Evolutionary conservation across 1,140 invertebrate genomes (phyloP).

Genomic region (Saccostrea cuccullata): DNA sequence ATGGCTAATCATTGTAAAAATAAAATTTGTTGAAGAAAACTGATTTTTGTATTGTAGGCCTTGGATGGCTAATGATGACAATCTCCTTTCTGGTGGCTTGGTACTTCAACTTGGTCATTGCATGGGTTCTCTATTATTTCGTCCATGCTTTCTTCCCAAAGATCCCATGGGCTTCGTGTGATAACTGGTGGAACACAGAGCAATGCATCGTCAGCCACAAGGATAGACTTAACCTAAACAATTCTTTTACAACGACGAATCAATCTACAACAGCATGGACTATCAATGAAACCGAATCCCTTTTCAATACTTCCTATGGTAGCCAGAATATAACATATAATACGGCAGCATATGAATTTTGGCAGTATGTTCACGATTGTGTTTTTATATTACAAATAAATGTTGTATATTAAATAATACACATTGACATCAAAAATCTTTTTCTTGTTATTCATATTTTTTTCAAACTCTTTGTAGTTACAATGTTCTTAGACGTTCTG

Average conservation of each 20-base stretch:
- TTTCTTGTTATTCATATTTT: no score
- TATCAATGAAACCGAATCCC: neutral
- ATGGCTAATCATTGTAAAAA: neutral
- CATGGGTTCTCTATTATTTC: conserved; percentile 96
- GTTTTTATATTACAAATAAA: no score
- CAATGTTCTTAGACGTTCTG: conserved; percentile 65
- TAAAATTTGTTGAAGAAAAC: neutral
- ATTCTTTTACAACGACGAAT: neutral
- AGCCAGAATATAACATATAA: neutral
- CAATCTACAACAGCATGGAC: neutral
- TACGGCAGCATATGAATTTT: conserved; percentile 43
- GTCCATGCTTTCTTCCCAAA: conserved; percentile 77
- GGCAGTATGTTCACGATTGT: neutral
- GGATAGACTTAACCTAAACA: neutral
- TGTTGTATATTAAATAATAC: no score
- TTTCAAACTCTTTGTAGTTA: conserved; percentile 51
- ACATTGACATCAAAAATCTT: no score
- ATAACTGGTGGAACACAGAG: conserved; percentile 94
- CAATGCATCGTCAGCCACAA: conserved; percentile 87
- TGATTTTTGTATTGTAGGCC: conserved; percentile 49
- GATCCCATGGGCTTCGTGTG: conserved; percentile 95
- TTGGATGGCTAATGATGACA: conserved; percentile 71
- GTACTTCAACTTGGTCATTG: conserved; percentile 98
- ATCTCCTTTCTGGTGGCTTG: conserved; percentile 77
- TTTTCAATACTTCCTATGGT: neutral